phyloP scores from a whole-genome alignment of 2,113 vertebrate species.

The Tonatia bakeri region DNA sequence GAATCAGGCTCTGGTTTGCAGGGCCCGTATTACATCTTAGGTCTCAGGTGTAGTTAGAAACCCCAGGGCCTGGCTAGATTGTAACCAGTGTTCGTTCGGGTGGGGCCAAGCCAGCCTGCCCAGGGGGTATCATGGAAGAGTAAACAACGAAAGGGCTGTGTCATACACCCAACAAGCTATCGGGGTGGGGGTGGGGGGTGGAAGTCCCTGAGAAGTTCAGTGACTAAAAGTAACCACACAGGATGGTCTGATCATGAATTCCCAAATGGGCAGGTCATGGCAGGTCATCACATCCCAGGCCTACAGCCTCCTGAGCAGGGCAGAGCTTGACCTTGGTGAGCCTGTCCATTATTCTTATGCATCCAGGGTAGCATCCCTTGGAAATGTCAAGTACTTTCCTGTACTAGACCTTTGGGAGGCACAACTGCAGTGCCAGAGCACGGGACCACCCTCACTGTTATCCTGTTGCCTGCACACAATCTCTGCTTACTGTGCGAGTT shows the following conservation, averaged over 20 bases:
- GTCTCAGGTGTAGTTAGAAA: neutral
- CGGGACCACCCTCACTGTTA: neutral
- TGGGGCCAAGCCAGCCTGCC: neutral
- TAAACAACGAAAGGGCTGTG: neutral
- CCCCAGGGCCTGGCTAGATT: neutral
- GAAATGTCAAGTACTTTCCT: neutral
- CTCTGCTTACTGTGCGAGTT: neutral
- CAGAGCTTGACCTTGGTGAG: neutral
- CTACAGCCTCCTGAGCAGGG: neutral
- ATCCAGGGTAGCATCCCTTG: neutral
- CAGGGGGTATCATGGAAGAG: neutral
- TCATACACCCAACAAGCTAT: neutral
- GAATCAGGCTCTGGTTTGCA: neutral
- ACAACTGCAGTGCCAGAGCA: neutral
- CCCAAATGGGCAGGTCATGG: neutral
- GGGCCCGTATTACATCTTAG: neutral
- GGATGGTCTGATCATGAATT: neutral
- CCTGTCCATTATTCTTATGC: neutral
- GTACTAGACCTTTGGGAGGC: neutral
- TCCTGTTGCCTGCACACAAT: neutral
- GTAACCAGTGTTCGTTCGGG: neutral
- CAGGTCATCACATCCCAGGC: neutral
- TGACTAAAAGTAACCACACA: neutral
- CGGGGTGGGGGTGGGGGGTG: neutral
- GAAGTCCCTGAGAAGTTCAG: neutral